phyloP scores from a whole-genome alignment of 2,888 invertebrate genomes.

The Chaetogeoica ovagalla region DNA sequence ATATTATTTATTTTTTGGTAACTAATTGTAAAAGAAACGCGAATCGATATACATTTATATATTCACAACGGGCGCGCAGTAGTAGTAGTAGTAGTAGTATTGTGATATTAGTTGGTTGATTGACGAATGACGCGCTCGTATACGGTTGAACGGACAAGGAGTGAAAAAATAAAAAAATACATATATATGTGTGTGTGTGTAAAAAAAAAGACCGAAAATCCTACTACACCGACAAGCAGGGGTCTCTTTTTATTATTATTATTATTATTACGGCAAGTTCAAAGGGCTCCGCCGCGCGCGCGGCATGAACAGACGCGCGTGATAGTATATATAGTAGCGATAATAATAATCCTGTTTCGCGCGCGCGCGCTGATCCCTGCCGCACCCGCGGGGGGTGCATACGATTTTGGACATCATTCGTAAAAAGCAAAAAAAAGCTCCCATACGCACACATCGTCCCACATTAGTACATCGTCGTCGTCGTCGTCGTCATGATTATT shows the following conservation, averaged over 20 bases:
- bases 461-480: neutral
- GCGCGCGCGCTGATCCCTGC: conserved; percentile 14
- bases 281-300: conserved; percentile 26
- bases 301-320: neutral
- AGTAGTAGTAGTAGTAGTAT: too few relatives aligned
- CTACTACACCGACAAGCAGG: conserved; percentile 30
- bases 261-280: conserved; percentile 15
- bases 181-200: too few relatives aligned
- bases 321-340: neutral
- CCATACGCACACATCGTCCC: neutral
- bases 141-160: conserved; percentile 45
- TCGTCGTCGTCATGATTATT: conserved; percentile 8
- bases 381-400: conserved; percentile 41
- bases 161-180: conserved; percentile 34
- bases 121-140: neutral
- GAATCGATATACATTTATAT: conserved; percentile 27
- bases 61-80: neutral
- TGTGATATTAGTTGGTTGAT: conserved; percentile 1
- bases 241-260: conserved; percentile 40
- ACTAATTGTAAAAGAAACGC: conserved; percentile 47
- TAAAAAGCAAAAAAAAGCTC: conserved; percentile 15
- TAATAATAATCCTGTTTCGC: conserved; percentile 51
- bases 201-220: conserved; percentile 35
- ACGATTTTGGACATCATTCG: conserved; percentile 52
- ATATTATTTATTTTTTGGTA: conserved; percentile 19